These are phyloP conservation scores for Peromyscus nudipes DNA, from an alignment of 2,797 vertebrate genomes.

Conservation along the genomic window DNA sequence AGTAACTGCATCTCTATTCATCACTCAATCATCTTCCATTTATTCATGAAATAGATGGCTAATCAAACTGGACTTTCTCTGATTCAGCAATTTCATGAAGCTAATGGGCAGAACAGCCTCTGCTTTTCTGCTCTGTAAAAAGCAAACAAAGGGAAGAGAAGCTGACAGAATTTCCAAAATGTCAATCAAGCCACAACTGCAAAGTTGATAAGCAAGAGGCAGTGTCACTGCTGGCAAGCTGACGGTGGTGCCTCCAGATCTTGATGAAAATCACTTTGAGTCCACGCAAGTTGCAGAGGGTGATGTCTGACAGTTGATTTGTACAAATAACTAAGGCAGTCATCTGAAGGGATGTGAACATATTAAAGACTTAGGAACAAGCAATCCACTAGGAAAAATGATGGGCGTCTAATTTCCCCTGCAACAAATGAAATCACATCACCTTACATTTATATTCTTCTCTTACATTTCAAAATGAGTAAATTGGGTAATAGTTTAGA, in stretches of 20 bases:
- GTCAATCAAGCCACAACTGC: conserved; percentile 66
- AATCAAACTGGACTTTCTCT: neutral
- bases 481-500: neutral
- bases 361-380: conserved; percentile 32
- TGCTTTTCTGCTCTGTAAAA: conserved; percentile 59
- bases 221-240: conserved; percentile 57
- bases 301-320: conserved; percentile 69
- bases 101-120: conserved; percentile 40
- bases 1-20: neutral
- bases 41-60: neutral
- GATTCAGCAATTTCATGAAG: neutral
- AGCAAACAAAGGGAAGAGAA: conserved; percentile 67
- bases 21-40: neutral
- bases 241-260: neutral
- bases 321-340: conserved; percentile 20
- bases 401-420: neutral
- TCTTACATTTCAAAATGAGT: neutral
- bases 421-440: neutral
- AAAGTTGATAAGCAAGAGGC: conserved; percentile 54
- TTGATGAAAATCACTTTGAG: conserved; percentile 64
- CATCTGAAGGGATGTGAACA: conserved; percentile 1
- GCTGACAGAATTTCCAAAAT: conserved; percentile 67
- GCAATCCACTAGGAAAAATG: neutral
- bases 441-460: neutral
- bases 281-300: neutral